Evolutionary conservation across 1,140 invertebrate genomes (phyloP).

Genomic region (Zaprionus tsacasi): DNA sequence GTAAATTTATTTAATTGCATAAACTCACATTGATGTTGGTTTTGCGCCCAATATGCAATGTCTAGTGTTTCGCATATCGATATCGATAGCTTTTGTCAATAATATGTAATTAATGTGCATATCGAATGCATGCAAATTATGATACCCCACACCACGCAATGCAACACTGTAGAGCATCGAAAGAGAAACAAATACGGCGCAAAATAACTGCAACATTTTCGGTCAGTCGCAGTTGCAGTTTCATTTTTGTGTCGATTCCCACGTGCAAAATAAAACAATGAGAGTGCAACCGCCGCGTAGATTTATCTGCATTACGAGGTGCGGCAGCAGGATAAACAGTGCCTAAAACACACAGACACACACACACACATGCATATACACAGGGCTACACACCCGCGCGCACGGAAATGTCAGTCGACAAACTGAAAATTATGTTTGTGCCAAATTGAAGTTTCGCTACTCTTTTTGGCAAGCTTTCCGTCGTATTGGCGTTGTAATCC

Average conservation of each 20-base stretch:
- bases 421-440: slow-evolving; percentile 82
- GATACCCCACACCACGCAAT: background rate
- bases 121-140: background rate
- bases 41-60: too few species aligned
- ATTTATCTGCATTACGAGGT: slow-evolving; percentile 74
- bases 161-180: slow-evolving; percentile 1
- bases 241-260: slow-evolving; percentile 52
- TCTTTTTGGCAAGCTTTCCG: slow-evolving; percentile 46
- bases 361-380: slow-evolving; percentile 14
- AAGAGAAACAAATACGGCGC: slow-evolving; percentile 24
- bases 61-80: background rate
- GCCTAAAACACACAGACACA: slow-evolving; percentile 45
- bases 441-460: slow-evolving; percentile 69
- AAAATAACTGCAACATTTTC: slow-evolving; percentile 48
- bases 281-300: slow-evolving; percentile 58
- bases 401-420: slow-evolving; percentile 76
- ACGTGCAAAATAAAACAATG: slow-evolving; percentile 79
- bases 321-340: slow-evolving; percentile 53
- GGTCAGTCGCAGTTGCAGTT: slow-evolving; percentile 31
- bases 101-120: too few species aligned
- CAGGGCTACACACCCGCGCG: slow-evolving; percentile 19
- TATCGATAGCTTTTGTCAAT: background rate
- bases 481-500: slow-evolving; percentile 50
- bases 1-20: too few species aligned
- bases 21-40: too few species aligned